Evolutionary conservation across 2,797 vertebrate species (phyloP).

Genomic region (Gymnothorax javanicus): DNA sequence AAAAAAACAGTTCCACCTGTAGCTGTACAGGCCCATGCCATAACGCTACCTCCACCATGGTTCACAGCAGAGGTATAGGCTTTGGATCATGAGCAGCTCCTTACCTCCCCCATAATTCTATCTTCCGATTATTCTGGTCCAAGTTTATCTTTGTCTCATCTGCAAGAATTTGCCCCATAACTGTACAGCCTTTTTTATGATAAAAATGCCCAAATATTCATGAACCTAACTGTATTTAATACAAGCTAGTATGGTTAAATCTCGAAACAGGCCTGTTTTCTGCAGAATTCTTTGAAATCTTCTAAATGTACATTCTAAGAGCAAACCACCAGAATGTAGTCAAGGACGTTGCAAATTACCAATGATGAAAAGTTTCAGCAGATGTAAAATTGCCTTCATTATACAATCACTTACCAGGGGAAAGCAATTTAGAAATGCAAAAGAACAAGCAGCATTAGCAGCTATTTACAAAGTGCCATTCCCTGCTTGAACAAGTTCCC

Average conservation of each 20-base stretch:
- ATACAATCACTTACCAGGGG: conserved; percentile 27
- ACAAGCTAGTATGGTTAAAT: background rate
- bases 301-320: background rate
- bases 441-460: conserved; percentile 12
- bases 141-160: no score
- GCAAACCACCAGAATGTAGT: background rate
- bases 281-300: background rate
- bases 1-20: no score
- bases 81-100: no score
- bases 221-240: no score
- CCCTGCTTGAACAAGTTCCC: background rate
- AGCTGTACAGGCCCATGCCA: no score
- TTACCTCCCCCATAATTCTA: no score
- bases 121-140: no score
- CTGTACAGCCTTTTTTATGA: no score
- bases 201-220: no score
- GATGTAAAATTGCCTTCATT: conserved; percentile 18
- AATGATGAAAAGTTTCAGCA: background rate
- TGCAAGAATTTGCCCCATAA: no score
- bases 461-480: background rate
- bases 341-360: conserved; percentile 4
- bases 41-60: no score
- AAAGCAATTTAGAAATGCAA: background rate
- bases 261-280: background rate
- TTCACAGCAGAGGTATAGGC: no score